Conservation (phyloP, 92 coral and sea anemone species). For the Umimayanthus chanpuru region DNA sequence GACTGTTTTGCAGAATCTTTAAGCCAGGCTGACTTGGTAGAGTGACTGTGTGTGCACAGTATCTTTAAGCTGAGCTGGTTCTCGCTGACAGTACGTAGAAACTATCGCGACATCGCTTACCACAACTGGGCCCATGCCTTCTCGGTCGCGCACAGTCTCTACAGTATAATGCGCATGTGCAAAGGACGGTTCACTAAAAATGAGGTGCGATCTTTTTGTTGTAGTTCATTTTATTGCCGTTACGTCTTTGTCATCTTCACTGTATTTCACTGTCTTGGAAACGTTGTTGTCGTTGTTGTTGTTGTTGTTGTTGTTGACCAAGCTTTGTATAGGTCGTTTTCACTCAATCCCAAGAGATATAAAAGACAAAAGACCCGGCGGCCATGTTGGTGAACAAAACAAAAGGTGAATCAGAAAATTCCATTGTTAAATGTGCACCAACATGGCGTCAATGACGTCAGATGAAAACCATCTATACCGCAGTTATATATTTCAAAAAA, state of each 20-base stretch:
- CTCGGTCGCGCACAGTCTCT: slow-evolving; percentile 90
- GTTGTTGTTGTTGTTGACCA: background rate
- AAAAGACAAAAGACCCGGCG: too few species aligned
- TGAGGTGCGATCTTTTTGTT: slow-evolving; percentile 64
- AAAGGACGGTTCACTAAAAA: slow-evolving; percentile 64
- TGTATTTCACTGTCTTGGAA: background rate
- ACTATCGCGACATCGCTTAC: slow-evolving; percentile 88
- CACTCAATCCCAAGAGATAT: background rate
- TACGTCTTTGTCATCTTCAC: background rate
- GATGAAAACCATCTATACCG: too few species aligned
- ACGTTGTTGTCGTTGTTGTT: background rate
- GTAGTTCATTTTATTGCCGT: background rate
- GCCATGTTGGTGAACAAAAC: too few species aligned
- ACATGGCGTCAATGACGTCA: too few species aligned
- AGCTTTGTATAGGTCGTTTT: background rate
- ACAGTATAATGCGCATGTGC: slow-evolving; percentile 57
- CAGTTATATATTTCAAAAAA: too few species aligned
- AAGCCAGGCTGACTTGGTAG: too few species aligned
- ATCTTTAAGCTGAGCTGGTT: too few species aligned
- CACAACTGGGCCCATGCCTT: slow-evolving; percentile 97
- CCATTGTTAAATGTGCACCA: too few species aligned
- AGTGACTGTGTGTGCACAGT: too few species aligned
- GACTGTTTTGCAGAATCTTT: too few species aligned
- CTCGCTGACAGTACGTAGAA: slow-evolving; percentile 83
- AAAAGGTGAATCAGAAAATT: too few species aligned